Base-by-base conservation (phyloP, 2,888 invertebrate genomes). In the Laspeyria flexula region DNA sequence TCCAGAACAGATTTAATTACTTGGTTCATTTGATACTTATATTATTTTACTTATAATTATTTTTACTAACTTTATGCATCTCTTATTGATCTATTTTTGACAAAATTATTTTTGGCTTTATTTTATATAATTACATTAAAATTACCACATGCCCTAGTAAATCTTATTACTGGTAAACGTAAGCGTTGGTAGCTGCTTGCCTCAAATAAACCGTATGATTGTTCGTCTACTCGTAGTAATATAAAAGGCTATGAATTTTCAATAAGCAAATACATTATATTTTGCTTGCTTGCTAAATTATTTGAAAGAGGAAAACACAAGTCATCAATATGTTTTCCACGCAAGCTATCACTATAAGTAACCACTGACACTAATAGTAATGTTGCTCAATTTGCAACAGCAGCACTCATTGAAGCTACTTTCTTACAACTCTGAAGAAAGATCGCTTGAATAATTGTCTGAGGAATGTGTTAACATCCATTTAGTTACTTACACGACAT, bases 401-500 rank as follows among this genome's bases (percentile, higher is more conserved):
- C 49, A 47, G 49, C 27, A 30, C 21, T 52, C 50, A 54, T 21
- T 37, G 7, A 39, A 53, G 45, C 25, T 53, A 70, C 60, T 71
- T 69, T 72, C 73, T 50, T 51, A 43, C 38, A 18, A 53, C 43
- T 40, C 34, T 41, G 33, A 60, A 55, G 61, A 61, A 54, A 54
- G 56, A 55, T 58, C 15, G 34, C 35, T 53, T 55, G 43, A 61
- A 55, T 71, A 65, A 60, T 61, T 43, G 46, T 55, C 49, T 35
- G 47, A 67, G 57, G 49, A 58, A 58, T 72, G 68, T 61, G 64
- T 67, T 71, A 72, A 67, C 69, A 75, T 55, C 60, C 64, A 76
- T 75, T 75, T 71, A 75, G 67, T 58, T 65, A 46, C 66, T 61
- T 68, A 73, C 64, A 58, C 58, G 66, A 65, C 76, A 70, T 61